Evolutionary conservation across 2,888 invertebrate species (phyloP), one percentile per base, ranked within the genome.

Genomic region (Latheticus oryzae): DNA sequence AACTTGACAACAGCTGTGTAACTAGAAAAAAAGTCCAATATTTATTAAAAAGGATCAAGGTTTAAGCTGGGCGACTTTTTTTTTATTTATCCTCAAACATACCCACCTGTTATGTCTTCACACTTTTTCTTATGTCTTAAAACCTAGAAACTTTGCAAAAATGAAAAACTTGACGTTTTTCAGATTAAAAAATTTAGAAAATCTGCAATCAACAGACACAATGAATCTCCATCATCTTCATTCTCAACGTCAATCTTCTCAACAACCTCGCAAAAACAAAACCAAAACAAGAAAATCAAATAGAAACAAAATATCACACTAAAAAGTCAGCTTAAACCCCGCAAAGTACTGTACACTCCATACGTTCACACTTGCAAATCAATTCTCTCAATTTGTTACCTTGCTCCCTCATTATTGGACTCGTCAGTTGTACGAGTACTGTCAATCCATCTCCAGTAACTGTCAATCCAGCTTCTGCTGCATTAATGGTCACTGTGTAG

Each of bases 371-470:
- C 62, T 54, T 32, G 2, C 24, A 24, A 24, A 24, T 24, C 43
- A 35, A 12, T 12, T 11, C 15, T 30, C 66, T 77, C 38, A n/a
- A n/a, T n/a, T 26, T 33, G 45, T 81, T 73, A 86, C 86, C 86
- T 78, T 89, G 85, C 78, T 96, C 96, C 60, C 97, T 87, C 87
- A 97, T 90, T 47, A 95, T 84, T 35, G 96, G 95, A 62, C 97
- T 96, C 42, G 97, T 97, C 61, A 97, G 84, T 61, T 93, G 91
- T 61, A 97, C 91, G 63, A 90, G 88, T 63, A 97, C 95, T 45
- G 85, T 84, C 54, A 93, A 89, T 42, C 83, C 80, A 58, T 88
- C 89, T 71, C 91, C 90, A n/a, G 88, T 84, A 47, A 96, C 93
- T 33, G 87, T 83, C 61, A 97, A 86, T 4, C 93, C 91, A 45